These are phyloP conservation scores for Timema cristinae DNA, from an alignment of 2,888 invertebrate genomes.

Conservation along the genomic window DNA sequence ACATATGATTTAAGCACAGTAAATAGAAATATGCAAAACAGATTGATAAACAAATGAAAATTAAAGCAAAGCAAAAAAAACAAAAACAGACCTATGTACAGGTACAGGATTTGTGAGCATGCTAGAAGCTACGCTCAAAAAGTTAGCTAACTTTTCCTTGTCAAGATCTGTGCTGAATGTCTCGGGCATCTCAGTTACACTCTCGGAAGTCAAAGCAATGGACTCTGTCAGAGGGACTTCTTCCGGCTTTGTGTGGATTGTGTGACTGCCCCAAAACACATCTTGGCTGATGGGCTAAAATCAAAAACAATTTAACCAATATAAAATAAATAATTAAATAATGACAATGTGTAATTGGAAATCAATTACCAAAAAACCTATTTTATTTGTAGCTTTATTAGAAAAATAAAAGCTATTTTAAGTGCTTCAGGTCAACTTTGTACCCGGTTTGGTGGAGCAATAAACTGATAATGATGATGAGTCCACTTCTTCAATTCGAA, in stretches of 20 bases:
- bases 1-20: too few species aligned
- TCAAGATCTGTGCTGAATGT: slow-evolving; percentile 39
- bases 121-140: slow-evolving; percentile 39
- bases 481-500: too few species aligned
- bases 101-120: slow-evolving; percentile 18
- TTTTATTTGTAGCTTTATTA: not conserved
- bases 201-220: slow-evolving; percentile 27
- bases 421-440: too few species aligned
- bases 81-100: slow-evolving; percentile 36
- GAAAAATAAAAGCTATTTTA: too few species aligned
- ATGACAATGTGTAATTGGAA: slow-evolving; percentile 30
- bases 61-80: slow-evolving; percentile 27
- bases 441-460: too few species aligned
- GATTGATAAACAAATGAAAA: too few species aligned
- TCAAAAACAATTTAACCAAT: slow-evolving; percentile 18
- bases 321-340: not conserved
- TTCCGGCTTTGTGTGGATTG: slow-evolving; percentile 16
- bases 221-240: slow-evolving; percentile 13
- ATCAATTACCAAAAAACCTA: slow-evolving; percentile 29
- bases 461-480: too few species aligned
- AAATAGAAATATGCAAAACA: too few species aligned
- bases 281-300: slow-evolving; percentile 53
- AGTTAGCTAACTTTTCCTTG: slow-evolving; percentile 44
- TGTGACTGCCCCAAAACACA: slow-evolving; percentile 45
- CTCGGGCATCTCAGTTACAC: slow-evolving; percentile 40